A percentile compares a stretch with the other conserved stretches of the same genome.
Conservation (phyloP, 2,888 invertebrate genomes). For the Gasteruption jaculator region DNA sequence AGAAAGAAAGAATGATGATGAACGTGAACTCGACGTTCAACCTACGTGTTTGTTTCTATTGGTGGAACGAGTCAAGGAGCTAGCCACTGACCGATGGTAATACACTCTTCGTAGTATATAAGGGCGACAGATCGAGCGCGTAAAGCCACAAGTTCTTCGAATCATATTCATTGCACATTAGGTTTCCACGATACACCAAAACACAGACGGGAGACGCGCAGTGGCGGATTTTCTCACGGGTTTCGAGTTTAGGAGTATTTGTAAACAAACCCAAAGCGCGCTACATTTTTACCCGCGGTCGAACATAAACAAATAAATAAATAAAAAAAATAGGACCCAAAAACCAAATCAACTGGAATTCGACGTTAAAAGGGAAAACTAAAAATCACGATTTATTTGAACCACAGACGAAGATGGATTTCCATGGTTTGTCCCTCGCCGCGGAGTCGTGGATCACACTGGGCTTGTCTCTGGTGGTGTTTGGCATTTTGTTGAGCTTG, state of each 20-base stretch:
- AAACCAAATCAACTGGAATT: background rate
- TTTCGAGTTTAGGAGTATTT: too few relatives aligned
- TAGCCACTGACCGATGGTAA: slow-evolving; percentile 29
- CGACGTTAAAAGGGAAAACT: slow-evolving; percentile 2
- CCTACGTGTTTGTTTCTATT: slow-evolving; percentile 33
- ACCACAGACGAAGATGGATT: too few relatives aligned
- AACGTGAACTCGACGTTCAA: background rate
- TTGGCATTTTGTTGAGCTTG: slow-evolving; percentile 24
- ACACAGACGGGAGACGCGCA: too few relatives aligned
- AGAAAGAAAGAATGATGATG: background rate
- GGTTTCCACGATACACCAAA: too few relatives aligned
- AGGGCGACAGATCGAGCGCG: too few relatives aligned
- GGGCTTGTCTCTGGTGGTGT: slow-evolving; percentile 24
- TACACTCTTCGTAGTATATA: slow-evolving; percentile 35
- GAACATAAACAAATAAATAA: background rate
- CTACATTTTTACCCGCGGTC: background rate
- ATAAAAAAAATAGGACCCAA: background rate
- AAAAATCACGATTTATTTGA: too few relatives aligned
- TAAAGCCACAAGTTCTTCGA: too few relatives aligned
- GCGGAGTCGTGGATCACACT: slow-evolving; percentile 30
- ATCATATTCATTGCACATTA: too few relatives aligned
- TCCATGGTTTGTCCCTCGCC: too few relatives aligned
- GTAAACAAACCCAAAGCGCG: too few relatives aligned
- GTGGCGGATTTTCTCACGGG: too few relatives aligned
- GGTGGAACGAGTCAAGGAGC: slow-evolving; percentile 31